A percentile compares a stretch with the other conserved stretches of the same genome.
These are phyloP conservation scores for Ophioderma brevispina DNA, from an alignment of 35 echinoderm and acorn worm genomes.

Conservation along the genomic window DNA sequence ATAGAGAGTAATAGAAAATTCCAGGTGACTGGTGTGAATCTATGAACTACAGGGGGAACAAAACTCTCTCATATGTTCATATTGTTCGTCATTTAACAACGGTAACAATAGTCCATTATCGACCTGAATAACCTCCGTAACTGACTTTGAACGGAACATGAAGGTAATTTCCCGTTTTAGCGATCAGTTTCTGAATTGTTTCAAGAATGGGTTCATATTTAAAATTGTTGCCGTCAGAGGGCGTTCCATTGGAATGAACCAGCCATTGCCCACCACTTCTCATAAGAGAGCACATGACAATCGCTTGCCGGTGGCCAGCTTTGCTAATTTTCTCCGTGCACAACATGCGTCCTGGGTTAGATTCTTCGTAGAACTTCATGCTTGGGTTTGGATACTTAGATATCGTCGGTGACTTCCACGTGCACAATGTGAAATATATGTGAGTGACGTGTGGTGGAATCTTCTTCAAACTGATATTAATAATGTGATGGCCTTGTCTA, in stretches of 20 bases:
- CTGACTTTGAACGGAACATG: neutral
- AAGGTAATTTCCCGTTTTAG: neutral
- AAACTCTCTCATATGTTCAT: too few relatives aligned
- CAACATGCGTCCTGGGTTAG: slow-evolving; percentile 26
- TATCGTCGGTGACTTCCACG: slow-evolving; percentile 29
- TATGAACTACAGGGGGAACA: too few relatives aligned
- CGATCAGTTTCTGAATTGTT: neutral
- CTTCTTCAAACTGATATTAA: slow-evolving; percentile 15
- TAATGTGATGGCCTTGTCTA: slow-evolving; percentile 17
- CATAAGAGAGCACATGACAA: slow-evolving; percentile 26
- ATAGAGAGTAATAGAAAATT: too few relatives aligned
- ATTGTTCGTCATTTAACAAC: too few relatives aligned
- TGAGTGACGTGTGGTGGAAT: neutral
- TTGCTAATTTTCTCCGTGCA: slow-evolving; percentile 30
- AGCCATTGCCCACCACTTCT: slow-evolving; percentile 18
- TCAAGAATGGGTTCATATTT: neutral
- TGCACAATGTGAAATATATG: slow-evolving; percentile 25
- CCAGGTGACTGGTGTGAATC: too few relatives aligned
- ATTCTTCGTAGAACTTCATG: slow-evolving; percentile 31
- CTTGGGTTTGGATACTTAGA: slow-evolving; percentile 29
- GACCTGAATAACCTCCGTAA: neutral
- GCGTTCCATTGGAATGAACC: neutral
- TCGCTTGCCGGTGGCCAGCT: slow-evolving; percentile 16
- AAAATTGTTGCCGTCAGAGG: neutral
- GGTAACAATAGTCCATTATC: too few relatives aligned